Evolutionary conservation across 23 tunicate species (phyloP), one percentile per base, ranked within the genome.

Genomic region (Trididemnum clinides): DNA sequence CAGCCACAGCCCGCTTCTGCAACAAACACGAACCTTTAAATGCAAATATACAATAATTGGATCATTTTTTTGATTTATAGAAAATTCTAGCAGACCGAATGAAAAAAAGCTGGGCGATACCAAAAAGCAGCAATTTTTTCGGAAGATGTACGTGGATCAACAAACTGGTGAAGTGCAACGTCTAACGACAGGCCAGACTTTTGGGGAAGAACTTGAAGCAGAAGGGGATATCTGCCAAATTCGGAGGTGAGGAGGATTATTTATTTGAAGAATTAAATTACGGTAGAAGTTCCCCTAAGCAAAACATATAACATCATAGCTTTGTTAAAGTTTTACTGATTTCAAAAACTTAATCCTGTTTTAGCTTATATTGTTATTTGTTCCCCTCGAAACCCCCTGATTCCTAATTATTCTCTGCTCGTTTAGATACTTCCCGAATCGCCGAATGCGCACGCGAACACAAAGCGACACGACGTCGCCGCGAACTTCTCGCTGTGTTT

Each of bases 401-500:
- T n/a, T n/a, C n/a, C n/a, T n/a, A n/a, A n/a, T n/a, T n/a, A n/a
- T n/a, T n/a, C n/a, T n/a, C n/a, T n/a, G n/a, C n/a, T n/a, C n/a
- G n/a, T n/a, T 66, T 81, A 62, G 73, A 30, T 74, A 74, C 59
- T n/a, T 39, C 20, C 36, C 73, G 28, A 78, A 85, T 21, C 57
- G 57, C 26, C 72, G 88, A 31, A 78, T 81, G 50, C 90, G 84
- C 31, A 38, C 74, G 29, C 84, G 84, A 12, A 51, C 58, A 15
- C 51, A 64, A 20, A 64, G 65, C 50, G 88, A 84, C 39, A 71
- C 32, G 3, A 23, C 65, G 75, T 32, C 82, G n/a, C 82, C 75
- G 27, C 30, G 51, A 57, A 28, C 37, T 10, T 18, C 65, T 34
- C 87, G 87, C 31, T 77, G 62, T 5, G 85, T 88, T 51, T 88